These are phyloP conservation scores for Oriolus oriolus DNA, from an alignment of 2,113 vertebrate species.

Conservation along the genomic window DNA sequence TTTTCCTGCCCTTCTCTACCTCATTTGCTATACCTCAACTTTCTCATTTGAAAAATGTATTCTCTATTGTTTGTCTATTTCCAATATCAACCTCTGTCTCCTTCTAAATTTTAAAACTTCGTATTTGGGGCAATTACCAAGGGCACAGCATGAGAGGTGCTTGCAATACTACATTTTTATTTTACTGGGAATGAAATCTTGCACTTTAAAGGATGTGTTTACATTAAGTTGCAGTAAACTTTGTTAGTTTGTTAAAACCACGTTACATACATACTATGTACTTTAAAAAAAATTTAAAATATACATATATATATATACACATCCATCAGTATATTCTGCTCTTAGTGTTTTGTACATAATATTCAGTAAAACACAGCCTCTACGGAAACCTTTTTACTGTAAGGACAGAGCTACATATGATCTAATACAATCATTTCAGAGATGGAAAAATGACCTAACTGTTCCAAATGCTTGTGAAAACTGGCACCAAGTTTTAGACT, in stretches of 20 bases:
- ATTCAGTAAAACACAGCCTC: neutral
- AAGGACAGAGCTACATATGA: neutral
- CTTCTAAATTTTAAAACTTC: neutral
- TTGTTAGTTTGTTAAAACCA: neutral
- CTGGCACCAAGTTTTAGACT: neutral
- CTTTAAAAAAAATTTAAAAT: neutral
- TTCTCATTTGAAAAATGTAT: neutral
- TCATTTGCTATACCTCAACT: neutral
- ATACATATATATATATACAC: neutral
- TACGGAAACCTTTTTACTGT: neutral
- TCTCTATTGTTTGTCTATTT: neutral
- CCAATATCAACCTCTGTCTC: neutral
- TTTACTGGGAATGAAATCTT: neutral
- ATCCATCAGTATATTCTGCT: neutral
- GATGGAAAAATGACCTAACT: neutral
- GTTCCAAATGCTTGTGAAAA: neutral
- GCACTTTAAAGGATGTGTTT: neutral
- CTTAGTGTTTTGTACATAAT: neutral
- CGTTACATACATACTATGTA: neutral
- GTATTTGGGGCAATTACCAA: neutral
- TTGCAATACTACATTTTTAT: neutral
- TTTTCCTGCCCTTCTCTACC: neutral
- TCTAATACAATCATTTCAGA: neutral
- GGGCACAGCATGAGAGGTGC: neutral
- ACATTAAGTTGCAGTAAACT: neutral